Percentiles rank a stretch among this genome's conserved stretches.
Evolutionary conservation across 2,888 invertebrate species (phyloP).

Genomic region (Onthophagus sagittarius): DNA sequence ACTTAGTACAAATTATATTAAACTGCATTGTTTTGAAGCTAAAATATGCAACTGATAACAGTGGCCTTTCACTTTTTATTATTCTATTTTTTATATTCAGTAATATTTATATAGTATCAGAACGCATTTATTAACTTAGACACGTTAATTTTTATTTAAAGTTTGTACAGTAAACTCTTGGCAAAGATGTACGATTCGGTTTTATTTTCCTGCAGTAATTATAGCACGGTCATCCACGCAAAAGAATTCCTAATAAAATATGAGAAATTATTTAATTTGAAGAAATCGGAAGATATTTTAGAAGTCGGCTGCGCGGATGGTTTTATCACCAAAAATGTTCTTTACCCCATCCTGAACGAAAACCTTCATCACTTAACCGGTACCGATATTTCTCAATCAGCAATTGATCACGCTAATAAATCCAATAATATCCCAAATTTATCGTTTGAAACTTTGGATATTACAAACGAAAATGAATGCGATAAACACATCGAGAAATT

Average conservation of each 20-base stretch:
- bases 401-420: not conserved
- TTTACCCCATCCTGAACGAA: not conserved
- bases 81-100: too few species aligned
- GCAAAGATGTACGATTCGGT: too few species aligned
- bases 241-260: not conserved
- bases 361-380: not conserved
- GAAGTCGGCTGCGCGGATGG: constrained; percentile 12
- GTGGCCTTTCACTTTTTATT: too few species aligned
- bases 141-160: too few species aligned
- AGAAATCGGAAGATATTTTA: not conserved
- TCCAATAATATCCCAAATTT: not conserved
- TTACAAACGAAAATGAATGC: not conserved
- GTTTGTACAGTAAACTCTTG: too few species aligned
- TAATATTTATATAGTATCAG: too few species aligned
- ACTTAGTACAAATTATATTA: too few species aligned
- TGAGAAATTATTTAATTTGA: not conserved
- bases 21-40: too few species aligned
- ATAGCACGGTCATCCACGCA: not conserved
- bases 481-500: not conserved
- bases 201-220: not conserved
- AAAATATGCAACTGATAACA: too few species aligned
- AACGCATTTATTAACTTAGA: too few species aligned
- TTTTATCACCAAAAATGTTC: not conserved
- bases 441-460: not conserved
- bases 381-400: not conserved